Base-by-base conservation (phyloP, 2,113 vertebrate species). In the Lepus timidus region DNA sequence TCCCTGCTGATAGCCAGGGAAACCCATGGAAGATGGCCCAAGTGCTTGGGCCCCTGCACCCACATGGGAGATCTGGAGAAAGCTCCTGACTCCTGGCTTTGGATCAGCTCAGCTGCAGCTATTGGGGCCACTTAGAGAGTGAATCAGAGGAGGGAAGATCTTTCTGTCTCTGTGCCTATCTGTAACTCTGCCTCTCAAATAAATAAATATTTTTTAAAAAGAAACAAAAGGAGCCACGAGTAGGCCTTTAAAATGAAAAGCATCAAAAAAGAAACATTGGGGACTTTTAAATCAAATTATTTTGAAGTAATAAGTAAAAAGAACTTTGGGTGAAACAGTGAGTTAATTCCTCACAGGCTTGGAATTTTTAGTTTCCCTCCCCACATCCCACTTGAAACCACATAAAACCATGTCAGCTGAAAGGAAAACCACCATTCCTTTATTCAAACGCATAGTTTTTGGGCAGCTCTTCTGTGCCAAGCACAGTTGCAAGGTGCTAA, bases 301-400 rank as follows among this genome's bases (percentile, higher is more conserved):
- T 89, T 78, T 79, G 58, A 85, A 85, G 31, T 51, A 83, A 73
- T 23, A 91, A 90, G 17, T 19, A 88, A 88, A 83, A 90, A 64
- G 19, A 23, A 88, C 81, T 33, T 6, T 8, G 23, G 52, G 19
- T 83, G 55, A 87, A 83, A 91, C n/a, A 64, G 12, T n/a, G 83
- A 87, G n/a, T 67, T 87, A 93, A 86, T 83, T 14, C 51, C 70
- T 76, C 29, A 81, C 20, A 87, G 73, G 87, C 62, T 78, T 29
- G 55, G 23, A 79, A 83, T 44, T 86, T 29, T 90, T 86, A 81
- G 9, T 39, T 73, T 93, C 36, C 6, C 27, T 65, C 36, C 20
- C 9, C 10, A 75, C 25, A 86, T 82, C n/a, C 25, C 22, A 67
- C 44, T 25, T 87, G 44, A 93, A 90, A 51, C 25, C 10, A 76